Evolutionary conservation across 2,797 vertebrate genomes (phyloP).

Genomic region (Lacerta viridis): DNA sequence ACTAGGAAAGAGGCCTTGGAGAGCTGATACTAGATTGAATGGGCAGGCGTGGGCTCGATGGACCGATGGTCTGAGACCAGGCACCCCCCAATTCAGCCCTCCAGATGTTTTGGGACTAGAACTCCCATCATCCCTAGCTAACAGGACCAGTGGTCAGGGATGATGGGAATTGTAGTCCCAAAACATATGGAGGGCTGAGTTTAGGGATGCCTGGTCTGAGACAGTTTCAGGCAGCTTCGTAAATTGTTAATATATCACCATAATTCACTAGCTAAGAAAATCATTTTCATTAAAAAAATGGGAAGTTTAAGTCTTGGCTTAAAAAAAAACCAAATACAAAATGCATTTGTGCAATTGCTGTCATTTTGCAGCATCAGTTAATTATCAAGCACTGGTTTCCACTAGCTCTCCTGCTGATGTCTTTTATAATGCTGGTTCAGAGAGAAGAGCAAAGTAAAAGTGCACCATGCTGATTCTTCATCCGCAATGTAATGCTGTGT

Average conservation of each 20-base stretch:
- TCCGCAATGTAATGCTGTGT: constrained; percentile 20
- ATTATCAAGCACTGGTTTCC: constrained; percentile 28
- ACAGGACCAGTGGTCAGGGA: too few species aligned
- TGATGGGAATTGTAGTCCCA: too few species aligned
- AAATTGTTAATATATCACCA: background rate
- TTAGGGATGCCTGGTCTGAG: too few species aligned
- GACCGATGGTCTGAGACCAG: background rate
- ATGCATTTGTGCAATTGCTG: constrained; percentile 1
- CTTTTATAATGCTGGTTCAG: constrained; percentile 19
- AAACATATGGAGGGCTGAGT: too few species aligned
- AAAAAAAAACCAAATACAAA: background rate
- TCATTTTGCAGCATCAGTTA: constrained; percentile 28
- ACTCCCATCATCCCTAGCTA: too few species aligned
- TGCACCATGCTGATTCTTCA: constrained; percentile 29
- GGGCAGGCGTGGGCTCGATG: background rate
- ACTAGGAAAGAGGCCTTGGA: background rate
- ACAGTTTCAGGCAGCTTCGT: background rate
- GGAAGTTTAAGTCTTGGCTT: background rate
- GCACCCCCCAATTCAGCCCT: too few species aligned
- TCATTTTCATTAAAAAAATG: background rate
- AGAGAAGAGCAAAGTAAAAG: constrained; percentile 22
- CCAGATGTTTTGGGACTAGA: too few species aligned
- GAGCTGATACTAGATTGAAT: background rate
- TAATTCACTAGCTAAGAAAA: background rate
- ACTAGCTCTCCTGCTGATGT: constrained; percentile 23